phyloP scores from a whole-genome alignment of 2,113 vertebrate genomes.

The Psittacula cyanocephala region DNA sequence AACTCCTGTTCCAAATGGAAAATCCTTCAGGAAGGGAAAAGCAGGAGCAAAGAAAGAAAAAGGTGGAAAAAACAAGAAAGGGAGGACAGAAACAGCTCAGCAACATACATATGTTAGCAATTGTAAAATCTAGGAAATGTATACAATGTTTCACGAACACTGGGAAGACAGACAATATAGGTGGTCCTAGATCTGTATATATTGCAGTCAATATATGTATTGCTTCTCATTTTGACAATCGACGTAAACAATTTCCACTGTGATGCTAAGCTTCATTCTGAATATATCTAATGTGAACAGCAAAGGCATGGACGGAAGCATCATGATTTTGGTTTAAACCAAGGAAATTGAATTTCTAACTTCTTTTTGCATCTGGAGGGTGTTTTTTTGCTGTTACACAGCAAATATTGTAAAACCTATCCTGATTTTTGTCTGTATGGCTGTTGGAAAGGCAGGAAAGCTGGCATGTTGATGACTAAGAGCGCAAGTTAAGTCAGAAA shows the following conservation, averaged over 20 bases:
- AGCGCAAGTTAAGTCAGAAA: background rate
- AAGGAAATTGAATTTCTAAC: background rate
- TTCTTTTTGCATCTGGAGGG: background rate
- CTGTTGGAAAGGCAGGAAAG: background rate
- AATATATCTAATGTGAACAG: background rate
- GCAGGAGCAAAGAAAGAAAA: background rate
- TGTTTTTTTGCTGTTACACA: background rate
- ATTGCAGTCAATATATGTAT: background rate
- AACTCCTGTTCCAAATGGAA: background rate
- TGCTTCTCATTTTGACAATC: background rate
- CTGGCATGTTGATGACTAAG: background rate
- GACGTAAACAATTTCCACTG: background rate
- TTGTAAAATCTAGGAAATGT: background rate
- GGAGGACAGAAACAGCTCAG: background rate
- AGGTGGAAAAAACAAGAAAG: background rate
- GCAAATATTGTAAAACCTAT: background rate
- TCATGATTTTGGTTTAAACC: background rate
- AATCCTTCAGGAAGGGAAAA: background rate
- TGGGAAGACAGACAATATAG: background rate
- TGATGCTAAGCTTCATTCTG: background rate
- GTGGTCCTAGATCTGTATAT: background rate
- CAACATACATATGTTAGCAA: background rate
- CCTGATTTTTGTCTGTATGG: background rate
- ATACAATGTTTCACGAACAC: background rate
- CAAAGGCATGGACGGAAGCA: background rate